Evolutionary conservation across 1,140 invertebrate genomes (phyloP).

Genomic region (Nomia melanderi): DNA sequence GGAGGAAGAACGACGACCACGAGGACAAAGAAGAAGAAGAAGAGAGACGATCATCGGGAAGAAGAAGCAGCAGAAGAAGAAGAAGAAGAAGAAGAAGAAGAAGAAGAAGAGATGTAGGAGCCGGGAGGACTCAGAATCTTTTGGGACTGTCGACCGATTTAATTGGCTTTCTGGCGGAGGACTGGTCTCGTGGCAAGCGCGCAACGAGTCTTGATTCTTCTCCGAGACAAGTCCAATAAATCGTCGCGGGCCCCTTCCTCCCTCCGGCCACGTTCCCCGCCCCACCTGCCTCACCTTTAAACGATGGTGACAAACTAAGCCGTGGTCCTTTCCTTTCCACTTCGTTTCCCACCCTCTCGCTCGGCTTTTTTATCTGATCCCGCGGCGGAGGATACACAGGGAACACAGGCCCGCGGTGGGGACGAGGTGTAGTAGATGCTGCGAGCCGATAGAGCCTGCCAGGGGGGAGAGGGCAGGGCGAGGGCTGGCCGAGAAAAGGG

Average conservation of each 20-base stretch:
- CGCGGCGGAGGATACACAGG: conserved; percentile 63
- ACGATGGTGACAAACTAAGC: conserved; percentile 67
- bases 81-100: too few species aligned
- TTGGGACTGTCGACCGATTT: conserved; percentile 68
- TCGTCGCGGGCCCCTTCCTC: conserved; percentile 42
- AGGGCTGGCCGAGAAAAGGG: conserved; percentile 53
- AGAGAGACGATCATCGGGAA: too few species aligned
- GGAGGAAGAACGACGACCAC: too few species aligned
- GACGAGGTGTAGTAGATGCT: conserved; percentile 58
- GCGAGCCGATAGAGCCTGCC: conserved; percentile 43
- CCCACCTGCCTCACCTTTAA: conserved; percentile 40
- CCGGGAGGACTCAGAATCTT: conserved; percentile 55
- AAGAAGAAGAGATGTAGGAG: conserved; percentile 27
- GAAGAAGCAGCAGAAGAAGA: too few species aligned
- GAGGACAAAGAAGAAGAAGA: too few species aligned
- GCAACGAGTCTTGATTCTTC: conserved; percentile 68
- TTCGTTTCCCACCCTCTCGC: conserved; percentile 38
- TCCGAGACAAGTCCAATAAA: conserved; percentile 67
- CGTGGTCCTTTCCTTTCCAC: conserved; percentile 49
- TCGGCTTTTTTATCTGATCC: conserved; percentile 63
- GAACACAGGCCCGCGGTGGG: conserved; percentile 43
- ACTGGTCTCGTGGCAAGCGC: conserved; percentile 59
- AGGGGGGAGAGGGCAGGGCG: neutral
- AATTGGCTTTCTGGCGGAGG: conserved; percentile 64
- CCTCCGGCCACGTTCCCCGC: neutral